Evolutionary conservation across 2,888 invertebrate genomes (phyloP).

Genomic region (Poecilobothrus nobilitatus): DNA sequence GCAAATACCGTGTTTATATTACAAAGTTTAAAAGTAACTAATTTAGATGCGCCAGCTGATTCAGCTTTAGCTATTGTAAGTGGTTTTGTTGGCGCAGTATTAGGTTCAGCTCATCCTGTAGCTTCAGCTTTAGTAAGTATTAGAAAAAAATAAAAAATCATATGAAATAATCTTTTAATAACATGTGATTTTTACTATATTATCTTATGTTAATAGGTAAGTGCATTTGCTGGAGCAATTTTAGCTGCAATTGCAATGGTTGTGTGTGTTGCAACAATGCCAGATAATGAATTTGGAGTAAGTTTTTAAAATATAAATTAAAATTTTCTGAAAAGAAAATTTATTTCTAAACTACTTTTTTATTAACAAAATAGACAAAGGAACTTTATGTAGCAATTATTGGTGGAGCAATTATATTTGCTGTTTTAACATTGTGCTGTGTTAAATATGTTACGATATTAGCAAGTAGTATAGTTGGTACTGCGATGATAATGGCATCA

Average conservation of each 20-base stretch:
- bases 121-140: constrained; percentile 41
- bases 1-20: constrained; percentile 74
- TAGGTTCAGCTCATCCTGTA: constrained; percentile 43
- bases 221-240: constrained; percentile 40
- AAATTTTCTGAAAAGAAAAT: constrained; percentile 5
- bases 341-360: too few species aligned
- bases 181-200: too few species aligned
- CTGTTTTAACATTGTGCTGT: constrained; percentile 42
- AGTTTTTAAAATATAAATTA: constrained; percentile 25
- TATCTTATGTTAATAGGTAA: neutral
- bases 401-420: constrained; percentile 42
- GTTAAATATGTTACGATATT: constrained; percentile 42
- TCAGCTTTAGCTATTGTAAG: constrained; percentile 42
- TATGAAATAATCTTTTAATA: neutral
- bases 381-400: constrained; percentile 43
- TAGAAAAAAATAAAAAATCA: neutral
- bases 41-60: constrained; percentile 52
- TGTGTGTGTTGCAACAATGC: constrained; percentile 43
- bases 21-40: constrained; percentile 69
- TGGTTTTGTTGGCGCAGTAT: constrained; percentile 41
- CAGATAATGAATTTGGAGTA: constrained; percentile 44
- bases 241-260: constrained; percentile 42
- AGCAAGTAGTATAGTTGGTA: constrained; percentile 43
- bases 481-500: constrained; percentile 42
- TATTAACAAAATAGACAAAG: constrained; percentile 30